Evolutionary conservation across 53 echinoderm and acorn worm species (phyloP).

Genomic region (Actinopyga echinites): DNA sequence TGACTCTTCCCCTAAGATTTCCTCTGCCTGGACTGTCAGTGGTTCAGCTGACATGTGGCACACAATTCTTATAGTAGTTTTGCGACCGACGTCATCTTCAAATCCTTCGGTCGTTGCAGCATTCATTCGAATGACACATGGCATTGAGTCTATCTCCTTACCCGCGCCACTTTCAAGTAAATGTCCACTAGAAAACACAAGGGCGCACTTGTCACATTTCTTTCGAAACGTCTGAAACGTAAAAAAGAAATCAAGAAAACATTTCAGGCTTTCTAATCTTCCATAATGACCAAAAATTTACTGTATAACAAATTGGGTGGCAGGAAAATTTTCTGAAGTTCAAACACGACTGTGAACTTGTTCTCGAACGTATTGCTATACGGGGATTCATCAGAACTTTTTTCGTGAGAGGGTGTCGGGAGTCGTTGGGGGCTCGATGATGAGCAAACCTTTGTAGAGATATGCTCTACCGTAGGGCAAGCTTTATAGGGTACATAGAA

Average conservation of each 20-base stretch:
- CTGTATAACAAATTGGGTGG: too few relatives aligned
- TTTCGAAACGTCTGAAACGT: conserved; percentile 50
- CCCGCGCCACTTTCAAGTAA: conserved; percentile 67
- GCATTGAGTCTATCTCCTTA: conserved; percentile 69
- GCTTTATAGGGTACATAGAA: too few relatives aligned
- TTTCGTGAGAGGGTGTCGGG: too few relatives aligned
- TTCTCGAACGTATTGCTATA: too few relatives aligned
- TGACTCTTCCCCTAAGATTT: conserved; percentile 17
- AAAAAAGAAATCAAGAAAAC: neutral
- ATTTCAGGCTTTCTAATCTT: too few relatives aligned
- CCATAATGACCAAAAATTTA: too few relatives aligned
- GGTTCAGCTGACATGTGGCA: conserved; percentile 79
- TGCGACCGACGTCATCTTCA: conserved; percentile 74
- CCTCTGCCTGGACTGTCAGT: conserved; percentile 32
- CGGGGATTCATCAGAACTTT: too few relatives aligned
- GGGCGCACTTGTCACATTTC: conserved; percentile 80
- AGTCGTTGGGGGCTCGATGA: too few relatives aligned
- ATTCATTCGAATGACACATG: conserved; percentile 92
- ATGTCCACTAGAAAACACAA: conserved; percentile 81
- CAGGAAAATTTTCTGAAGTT: too few relatives aligned
- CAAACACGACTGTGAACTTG: too few relatives aligned
- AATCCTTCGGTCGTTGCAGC: conserved; percentile 70
- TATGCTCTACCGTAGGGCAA: too few relatives aligned
- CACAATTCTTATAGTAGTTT: conserved; percentile 77
- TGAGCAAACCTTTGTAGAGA: too few relatives aligned